phyloP scores from a whole-genome alignment of 2,113 vertebrate species.

The Corapipo altera region DNA sequence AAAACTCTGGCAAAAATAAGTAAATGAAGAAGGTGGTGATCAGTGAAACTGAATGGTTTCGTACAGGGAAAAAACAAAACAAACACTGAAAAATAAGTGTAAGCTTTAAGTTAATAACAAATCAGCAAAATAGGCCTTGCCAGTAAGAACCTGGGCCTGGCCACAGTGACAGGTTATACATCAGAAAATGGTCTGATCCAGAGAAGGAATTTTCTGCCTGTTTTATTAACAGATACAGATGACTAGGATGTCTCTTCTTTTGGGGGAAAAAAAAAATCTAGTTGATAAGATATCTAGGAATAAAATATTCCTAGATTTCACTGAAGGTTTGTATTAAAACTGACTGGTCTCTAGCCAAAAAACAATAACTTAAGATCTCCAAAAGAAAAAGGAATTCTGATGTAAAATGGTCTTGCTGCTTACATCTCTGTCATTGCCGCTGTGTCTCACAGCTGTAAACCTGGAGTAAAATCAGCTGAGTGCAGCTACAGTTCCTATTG shows the following conservation, averaged over 20 bases:
- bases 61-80: not conserved
- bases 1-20: not conserved
- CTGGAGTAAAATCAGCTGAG: not conserved
- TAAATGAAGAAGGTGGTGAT: not conserved
- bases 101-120: not conserved
- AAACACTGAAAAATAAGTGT: not conserved
- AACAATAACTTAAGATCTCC: not conserved
- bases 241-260: not conserved
- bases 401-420: not conserved
- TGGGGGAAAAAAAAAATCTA: not conserved
- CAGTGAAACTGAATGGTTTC: not conserved
- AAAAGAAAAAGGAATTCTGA: not conserved
- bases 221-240: not conserved
- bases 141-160: not conserved
- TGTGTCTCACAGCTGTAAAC: not conserved
- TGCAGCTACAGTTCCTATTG: not conserved
- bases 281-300: not conserved
- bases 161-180: rapidly evolving
- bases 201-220: not conserved
- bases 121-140: not conserved
- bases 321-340: not conserved
- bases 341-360: not conserved
- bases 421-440: not conserved
- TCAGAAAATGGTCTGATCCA: not conserved
- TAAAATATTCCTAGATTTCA: not conserved